Percentiles rank a stretch among this genome's conserved stretches.
These are phyloP conservation scores for Streblospio benedicti DNA, from an alignment of 1,140 invertebrate genomes.

Conservation along the genomic window DNA sequence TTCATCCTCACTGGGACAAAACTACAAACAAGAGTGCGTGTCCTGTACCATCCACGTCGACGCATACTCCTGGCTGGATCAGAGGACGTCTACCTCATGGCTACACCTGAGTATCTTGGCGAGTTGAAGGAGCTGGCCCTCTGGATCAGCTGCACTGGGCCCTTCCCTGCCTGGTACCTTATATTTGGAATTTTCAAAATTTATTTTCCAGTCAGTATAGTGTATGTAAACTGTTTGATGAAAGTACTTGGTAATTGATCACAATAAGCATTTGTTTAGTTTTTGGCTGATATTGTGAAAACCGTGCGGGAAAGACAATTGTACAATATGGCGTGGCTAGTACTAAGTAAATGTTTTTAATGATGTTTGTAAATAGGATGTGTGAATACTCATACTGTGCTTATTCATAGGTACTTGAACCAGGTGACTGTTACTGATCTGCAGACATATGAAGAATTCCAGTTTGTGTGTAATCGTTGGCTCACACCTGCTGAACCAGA, in stretches of 20 bases:
- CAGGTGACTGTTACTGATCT: not conserved
- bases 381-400: not conserved
- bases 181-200: no score
- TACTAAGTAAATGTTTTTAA: no score
- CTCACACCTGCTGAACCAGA: no score
- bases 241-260: no score
- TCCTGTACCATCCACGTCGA: not conserved
- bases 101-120: not conserved
- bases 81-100: not conserved
- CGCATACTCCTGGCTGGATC: not conserved
- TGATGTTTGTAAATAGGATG: not conserved
- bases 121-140: not conserved
- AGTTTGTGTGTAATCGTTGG: conserved; percentile 1
- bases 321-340: no score
- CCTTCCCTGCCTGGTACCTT: not conserved
- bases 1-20: not conserved
- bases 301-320: no score
- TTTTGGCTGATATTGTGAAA: no score
- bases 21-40: not conserved
- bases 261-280: no score
- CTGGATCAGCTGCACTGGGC: not conserved
- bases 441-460: not conserved
- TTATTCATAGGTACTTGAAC: not conserved
- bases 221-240: no score
- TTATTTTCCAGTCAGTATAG: no score